Evolutionary conservation across 2,888 invertebrate genomes (phyloP).

Genomic region (Aquatica leii): DNA sequence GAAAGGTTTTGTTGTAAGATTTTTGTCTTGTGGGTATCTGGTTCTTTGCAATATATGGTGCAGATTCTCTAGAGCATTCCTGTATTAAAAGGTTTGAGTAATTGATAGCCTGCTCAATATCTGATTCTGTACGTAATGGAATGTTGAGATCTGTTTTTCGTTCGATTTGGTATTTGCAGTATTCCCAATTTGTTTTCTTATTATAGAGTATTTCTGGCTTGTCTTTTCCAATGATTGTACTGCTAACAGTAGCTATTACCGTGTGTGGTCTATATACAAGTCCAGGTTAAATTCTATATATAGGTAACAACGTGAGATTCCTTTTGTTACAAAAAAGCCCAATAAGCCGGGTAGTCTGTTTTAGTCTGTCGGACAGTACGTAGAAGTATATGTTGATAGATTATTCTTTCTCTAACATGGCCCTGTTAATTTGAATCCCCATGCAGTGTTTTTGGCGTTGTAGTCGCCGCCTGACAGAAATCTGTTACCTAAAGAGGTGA

Average conservation of each 20-base stretch:
- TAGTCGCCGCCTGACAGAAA: background rate
- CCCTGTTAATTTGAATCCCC: slow-evolving; percentile 3
- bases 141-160: slow-evolving; percentile 6
- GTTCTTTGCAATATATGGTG: background rate
- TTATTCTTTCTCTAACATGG: slow-evolving; percentile 3
- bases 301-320: slow-evolving; percentile 1
- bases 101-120: too few species aligned
- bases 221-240: background rate
- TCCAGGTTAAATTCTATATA: slow-evolving; percentile 9
- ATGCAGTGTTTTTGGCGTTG: slow-evolving; percentile 13
- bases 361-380: background rate
- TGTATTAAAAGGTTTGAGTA: background rate
- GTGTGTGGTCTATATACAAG: slow-evolving; percentile 5
- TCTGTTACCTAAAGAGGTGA: slow-evolving; percentile 4
- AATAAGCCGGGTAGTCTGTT: slow-evolving; percentile 1
- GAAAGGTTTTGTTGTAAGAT: slow-evolving; percentile 5
- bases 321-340: slow-evolving; percentile 10
- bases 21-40: slow-evolving; percentile 1
- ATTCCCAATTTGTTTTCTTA: background rate
- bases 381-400: slow-evolving; percentile 12
- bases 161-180: background rate
- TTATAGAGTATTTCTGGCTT: background rate
- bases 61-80: slow-evolving; percentile 3
- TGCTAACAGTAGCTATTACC: background rate
- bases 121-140: background rate